Percentiles rank a stretch among this genome's conserved stretches.
Evolutionary conservation across 2,113 vertebrate species (phyloP).

Genomic region (Laticauda laticaudata): DNA sequence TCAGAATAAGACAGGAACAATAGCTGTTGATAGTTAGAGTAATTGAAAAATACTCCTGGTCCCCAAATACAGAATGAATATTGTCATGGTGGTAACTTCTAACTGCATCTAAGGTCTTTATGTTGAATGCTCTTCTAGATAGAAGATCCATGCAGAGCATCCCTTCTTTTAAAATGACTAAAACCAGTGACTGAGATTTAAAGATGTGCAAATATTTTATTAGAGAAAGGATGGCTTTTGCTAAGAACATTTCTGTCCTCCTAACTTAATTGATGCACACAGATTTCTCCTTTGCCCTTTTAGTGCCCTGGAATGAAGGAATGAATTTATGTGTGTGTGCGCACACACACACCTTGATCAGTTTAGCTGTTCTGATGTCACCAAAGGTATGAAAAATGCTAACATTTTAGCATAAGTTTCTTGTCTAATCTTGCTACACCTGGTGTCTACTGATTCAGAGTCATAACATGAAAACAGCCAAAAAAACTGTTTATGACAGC

Average conservation of each 20-base stretch:
- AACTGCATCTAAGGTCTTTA: not conserved
- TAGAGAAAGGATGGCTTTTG: not conserved
- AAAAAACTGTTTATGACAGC: not conserved
- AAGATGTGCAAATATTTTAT: not conserved
- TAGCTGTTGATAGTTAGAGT: not conserved
- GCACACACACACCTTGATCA: not conserved
- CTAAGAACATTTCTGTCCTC: not conserved
- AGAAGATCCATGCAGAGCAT: not conserved
- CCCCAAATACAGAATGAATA: not conserved
- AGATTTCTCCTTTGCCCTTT: not conserved
- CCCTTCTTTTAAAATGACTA: not conserved
- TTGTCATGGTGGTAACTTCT: not conserved
- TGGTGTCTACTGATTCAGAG: not conserved
- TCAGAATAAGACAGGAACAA: not conserved
- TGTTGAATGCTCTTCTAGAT: not conserved
- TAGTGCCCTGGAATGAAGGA: not conserved
- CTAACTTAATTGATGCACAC: not conserved
- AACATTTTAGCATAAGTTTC: not conserved
- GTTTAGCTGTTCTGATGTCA: not conserved
- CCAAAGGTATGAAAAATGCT: not conserved
- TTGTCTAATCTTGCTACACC: not conserved
- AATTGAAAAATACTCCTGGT: not conserved
- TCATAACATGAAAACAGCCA: not conserved
- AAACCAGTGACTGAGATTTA: not conserved
- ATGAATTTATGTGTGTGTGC: too few relatives aligned